A percentile compares a stretch with the other conserved stretches of the same genome.
Evolutionary conservation across 2,888 invertebrate species (phyloP).

Genomic region (Drosophila neonasuta): DNA sequence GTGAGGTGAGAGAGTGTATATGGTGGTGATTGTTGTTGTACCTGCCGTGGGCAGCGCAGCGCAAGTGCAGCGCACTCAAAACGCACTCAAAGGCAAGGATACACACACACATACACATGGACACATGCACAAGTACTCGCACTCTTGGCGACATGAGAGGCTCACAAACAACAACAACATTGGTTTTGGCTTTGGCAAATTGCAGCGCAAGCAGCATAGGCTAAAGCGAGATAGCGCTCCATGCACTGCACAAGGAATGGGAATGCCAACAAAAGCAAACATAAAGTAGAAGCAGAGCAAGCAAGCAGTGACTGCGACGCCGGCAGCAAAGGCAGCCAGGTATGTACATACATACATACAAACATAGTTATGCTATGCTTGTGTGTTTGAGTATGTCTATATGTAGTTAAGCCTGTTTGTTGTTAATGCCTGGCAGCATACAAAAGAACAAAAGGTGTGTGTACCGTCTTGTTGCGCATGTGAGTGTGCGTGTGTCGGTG

Average conservation of each 20-base stretch:
- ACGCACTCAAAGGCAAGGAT: slow-evolving; percentile 61
- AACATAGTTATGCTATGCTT: neutral
- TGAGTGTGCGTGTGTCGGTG: neutral
- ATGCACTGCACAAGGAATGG: slow-evolving; percentile 52
- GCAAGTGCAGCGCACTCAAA: slow-evolving; percentile 71
- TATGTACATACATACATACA: slow-evolving; percentile 18
- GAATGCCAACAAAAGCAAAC: slow-evolving; percentile 54
- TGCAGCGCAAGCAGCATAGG: slow-evolving; percentile 31
- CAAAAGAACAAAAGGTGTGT: slow-evolving; percentile 70
- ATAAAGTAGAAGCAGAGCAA: slow-evolving; percentile 11
- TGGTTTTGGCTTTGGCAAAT: slow-evolving; percentile 55
- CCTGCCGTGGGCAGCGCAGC: slow-evolving; percentile 60
- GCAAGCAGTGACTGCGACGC: slow-evolving; percentile 37
- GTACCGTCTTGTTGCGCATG: slow-evolving; percentile 13
- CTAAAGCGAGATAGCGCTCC: neutral
- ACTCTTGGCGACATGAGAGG: slow-evolving; percentile 17
- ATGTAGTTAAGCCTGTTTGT: slow-evolving; percentile 66
- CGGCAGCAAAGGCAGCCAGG: slow-evolving; percentile 45
- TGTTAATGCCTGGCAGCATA: slow-evolving; percentile 64
- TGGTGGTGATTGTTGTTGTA: slow-evolving; percentile 37
- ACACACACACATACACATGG: slow-evolving; percentile 19
- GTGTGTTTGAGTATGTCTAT: slow-evolving; percentile 19
- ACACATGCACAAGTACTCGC: slow-evolving; percentile 4
- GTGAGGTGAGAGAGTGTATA: neutral
- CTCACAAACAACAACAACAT: slow-evolving; percentile 48